A percentile compares a stretch with the other conserved stretches of the same genome.
Conservation (phyloP, 2,797 vertebrate genomes). For the Margarornis squamiger region DNA sequence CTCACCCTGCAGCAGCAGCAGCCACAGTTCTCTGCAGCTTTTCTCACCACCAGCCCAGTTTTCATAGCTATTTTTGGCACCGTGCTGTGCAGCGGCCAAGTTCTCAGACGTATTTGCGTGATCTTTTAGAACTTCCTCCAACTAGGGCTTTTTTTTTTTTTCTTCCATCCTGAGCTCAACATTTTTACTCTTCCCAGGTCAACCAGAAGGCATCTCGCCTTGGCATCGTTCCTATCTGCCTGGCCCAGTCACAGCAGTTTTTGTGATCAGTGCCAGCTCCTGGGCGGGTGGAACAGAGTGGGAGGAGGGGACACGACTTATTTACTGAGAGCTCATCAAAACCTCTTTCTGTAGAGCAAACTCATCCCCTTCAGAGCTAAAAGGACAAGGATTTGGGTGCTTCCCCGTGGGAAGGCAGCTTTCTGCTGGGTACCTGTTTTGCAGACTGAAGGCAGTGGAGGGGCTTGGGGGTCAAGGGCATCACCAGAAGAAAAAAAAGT, state of each 20-base stretch:
- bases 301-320: fast-evolving
- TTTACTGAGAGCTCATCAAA: neutral
- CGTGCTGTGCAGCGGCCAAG: neutral
- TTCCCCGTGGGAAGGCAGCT: neutral
- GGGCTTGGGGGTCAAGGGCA: neutral
- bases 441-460: neutral
- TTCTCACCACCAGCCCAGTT: neutral
- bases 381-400: neutral
- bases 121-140: neutral
- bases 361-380: neutral
- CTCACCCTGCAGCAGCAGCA: neutral
- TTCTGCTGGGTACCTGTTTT: fast-evolving
- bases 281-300: neutral
- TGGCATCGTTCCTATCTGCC: neutral
- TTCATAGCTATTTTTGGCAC: neutral
- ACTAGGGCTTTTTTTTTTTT: neutral
- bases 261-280: neutral
- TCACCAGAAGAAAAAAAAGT: neutral
- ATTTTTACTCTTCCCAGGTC: neutral
- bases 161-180: neutral
- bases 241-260: neutral
- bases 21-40: neutral
- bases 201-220: neutral
- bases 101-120: neutral
- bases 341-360: neutral